Conservation (phyloP, 2,888 invertebrate genomes). For the Gortyna flavago region DNA sequence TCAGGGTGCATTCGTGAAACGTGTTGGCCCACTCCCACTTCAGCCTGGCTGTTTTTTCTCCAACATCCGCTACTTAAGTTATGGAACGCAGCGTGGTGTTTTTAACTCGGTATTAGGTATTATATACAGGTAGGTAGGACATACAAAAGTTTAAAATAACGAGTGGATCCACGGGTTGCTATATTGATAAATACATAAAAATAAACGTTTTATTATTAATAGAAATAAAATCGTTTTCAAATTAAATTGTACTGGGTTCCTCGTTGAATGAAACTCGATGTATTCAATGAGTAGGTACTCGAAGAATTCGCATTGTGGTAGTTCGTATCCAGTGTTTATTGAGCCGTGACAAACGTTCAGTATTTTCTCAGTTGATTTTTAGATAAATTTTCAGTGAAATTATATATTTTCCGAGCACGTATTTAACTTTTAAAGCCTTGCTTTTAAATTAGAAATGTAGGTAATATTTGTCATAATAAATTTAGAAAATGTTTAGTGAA, state of each 20-base stretch:
- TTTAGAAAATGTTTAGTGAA: not conserved
- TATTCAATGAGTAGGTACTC: constrained; percentile 6
- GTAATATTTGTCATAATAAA: not conserved
- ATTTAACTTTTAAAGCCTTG: not conserved
- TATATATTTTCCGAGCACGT: not conserved
- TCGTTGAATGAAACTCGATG: constrained; percentile 9
- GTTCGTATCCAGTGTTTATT: constrained; percentile 21
- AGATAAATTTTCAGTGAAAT: not conserved
- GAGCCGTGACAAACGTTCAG: not conserved
- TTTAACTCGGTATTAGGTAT: no score
- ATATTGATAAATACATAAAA: not conserved
- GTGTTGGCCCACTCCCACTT: no score
- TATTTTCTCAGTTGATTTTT: not conserved
- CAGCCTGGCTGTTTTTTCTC: no score
- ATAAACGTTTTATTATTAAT: not conserved
- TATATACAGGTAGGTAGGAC: no score
- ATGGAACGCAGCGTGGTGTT: no score
- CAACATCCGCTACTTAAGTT: no score
- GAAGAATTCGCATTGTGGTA: constrained; percentile 4
- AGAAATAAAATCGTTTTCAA: constrained; percentile 1
- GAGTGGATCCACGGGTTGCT: not conserved
- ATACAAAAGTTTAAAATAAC: not conserved
- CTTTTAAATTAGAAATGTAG: not conserved
- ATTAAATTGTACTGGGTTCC: constrained; percentile 11
- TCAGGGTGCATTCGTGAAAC: no score